Percentiles rank a stretch among this genome's conserved stretches.
Conservation (phyloP, 2,888 invertebrate species). For the Flexamia atlantica region DNA sequence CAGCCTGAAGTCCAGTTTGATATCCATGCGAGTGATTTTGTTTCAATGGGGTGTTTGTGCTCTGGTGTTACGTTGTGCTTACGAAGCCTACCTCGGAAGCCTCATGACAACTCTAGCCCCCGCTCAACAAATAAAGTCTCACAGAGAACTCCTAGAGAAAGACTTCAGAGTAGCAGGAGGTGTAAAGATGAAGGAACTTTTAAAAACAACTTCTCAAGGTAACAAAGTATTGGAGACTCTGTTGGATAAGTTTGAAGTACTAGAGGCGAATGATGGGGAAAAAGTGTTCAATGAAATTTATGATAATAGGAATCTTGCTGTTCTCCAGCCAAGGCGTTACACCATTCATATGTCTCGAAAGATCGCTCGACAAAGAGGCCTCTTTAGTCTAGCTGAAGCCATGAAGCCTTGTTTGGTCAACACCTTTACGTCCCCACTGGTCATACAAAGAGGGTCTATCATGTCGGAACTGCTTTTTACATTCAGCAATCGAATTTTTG, state of each 20-base stretch:
- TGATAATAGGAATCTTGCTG: conserved; percentile 30
- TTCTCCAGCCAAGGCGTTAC: conserved; percentile 44
- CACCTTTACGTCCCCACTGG: conserved; percentile 25
- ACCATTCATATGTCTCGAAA: background rate
- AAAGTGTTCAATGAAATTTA: conserved; percentile 8
- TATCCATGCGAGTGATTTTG: conserved; percentile 22
- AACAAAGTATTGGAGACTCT: conserved; percentile 6
- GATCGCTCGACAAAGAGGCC: background rate
- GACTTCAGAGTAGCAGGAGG: conserved; percentile 50
- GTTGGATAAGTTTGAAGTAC: conserved; percentile 44
- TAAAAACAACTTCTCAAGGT: conserved; percentile 4
- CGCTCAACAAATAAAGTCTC: conserved; percentile 37
- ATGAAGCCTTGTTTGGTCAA: conserved; percentile 29
- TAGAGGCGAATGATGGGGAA: conserved; percentile 1
- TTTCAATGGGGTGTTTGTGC: conserved; percentile 51
- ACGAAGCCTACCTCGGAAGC: conserved; percentile 54
- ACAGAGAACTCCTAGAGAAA: conserved; percentile 29
- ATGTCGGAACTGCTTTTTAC: conserved; percentile 1
- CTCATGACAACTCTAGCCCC: conserved; percentile 45
- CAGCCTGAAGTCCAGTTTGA: background rate
- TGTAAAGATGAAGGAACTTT: conserved; percentile 24
- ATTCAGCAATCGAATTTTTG: conserved; percentile 33
- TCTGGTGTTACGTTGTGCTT: conserved; percentile 39
- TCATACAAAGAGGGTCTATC: conserved; percentile 11
- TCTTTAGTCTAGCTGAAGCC: background rate